phyloP scores from a whole-genome alignment of 2,888 invertebrate species.

The Hoplodrina ambigua region DNA sequence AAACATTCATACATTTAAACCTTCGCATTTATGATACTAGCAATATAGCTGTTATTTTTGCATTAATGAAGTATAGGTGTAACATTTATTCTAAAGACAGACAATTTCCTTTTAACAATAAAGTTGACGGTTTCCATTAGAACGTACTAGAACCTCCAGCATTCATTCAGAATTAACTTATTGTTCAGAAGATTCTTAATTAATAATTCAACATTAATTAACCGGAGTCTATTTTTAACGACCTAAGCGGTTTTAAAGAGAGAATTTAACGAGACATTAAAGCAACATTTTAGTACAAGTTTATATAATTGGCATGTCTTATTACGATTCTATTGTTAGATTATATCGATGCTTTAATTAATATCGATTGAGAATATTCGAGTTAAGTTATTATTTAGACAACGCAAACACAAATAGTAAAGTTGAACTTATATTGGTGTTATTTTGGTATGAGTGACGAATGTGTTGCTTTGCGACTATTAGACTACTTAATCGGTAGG shows the following conservation, averaged over 20 bases:
- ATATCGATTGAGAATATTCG: slow-evolving; percentile 18
- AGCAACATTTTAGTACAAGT: not conserved
- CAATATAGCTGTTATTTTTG: too few relatives aligned
- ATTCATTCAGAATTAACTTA: slow-evolving; percentile 10
- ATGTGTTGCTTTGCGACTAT: too few relatives aligned
- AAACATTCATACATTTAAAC: too few relatives aligned
- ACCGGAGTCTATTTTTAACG: not conserved
- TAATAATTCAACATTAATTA: not conserved
- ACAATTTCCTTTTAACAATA: not conserved
- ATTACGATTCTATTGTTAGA: slow-evolving; percentile 24
- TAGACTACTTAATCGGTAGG: too few relatives aligned
- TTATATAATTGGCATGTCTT: not conserved
- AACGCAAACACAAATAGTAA: not conserved
- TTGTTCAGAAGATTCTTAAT: not conserved
- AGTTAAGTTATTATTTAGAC: not conserved
- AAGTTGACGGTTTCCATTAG: not conserved
- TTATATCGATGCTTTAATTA: slow-evolving; percentile 4
- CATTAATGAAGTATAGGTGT: not conserved
- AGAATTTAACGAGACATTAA: not conserved
- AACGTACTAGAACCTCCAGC: not conserved
- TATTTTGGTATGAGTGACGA: too few relatives aligned
- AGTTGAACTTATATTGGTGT: not conserved
- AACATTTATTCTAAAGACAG: not conserved
- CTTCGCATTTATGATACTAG: too few relatives aligned
- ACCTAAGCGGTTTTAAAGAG: not conserved